A percentile compares a stretch with the other conserved stretches of the same genome.
Evolutionary conservation across 2,113 vertebrate species (phyloP).

Genomic region (Panthera leo): DNA sequence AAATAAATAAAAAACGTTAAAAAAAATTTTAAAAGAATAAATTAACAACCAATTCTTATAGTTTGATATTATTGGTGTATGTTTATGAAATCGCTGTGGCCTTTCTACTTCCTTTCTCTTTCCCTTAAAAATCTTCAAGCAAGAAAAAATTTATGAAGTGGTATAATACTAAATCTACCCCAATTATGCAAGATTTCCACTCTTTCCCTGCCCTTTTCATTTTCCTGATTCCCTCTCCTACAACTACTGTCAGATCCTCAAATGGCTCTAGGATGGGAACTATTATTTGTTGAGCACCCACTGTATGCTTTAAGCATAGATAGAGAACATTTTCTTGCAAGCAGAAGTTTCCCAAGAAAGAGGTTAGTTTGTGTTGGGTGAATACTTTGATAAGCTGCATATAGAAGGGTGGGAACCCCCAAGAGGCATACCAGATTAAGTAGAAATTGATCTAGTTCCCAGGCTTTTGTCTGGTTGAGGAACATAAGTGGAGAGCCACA

Average conservation of each 20-base stretch:
- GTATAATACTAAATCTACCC: not conserved
- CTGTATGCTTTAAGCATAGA: conserved; percentile 26
- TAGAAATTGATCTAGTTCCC: not conserved
- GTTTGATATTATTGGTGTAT: not conserved
- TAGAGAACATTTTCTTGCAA: conserved; percentile 27
- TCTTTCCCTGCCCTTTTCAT: not conserved
- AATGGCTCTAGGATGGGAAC: not conserved
- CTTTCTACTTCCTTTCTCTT: conserved; percentile 10
- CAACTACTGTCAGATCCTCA: not conserved
- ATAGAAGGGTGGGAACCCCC: not conserved
- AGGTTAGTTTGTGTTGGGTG: not conserved
- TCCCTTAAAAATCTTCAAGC: conserved; percentile 27
- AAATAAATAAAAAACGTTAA: too few species aligned
- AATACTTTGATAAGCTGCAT: not conserved
- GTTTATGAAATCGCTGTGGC: not conserved
- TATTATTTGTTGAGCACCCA: not conserved
- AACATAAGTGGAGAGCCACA: not conserved
- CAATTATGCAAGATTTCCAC: not conserved
- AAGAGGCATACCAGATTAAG: not conserved
- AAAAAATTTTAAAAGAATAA: not conserved
- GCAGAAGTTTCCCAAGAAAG: conserved; percentile 22
- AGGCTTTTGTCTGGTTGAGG: not conserved
- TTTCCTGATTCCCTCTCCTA: conserved; percentile 16
- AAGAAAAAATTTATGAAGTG: conserved; percentile 8
- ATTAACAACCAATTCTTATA: conserved; percentile 18